Evolutionary conservation across 2,797 vertebrate genomes (phyloP).

Genomic region (Pseudochromis fuscus): DNA sequence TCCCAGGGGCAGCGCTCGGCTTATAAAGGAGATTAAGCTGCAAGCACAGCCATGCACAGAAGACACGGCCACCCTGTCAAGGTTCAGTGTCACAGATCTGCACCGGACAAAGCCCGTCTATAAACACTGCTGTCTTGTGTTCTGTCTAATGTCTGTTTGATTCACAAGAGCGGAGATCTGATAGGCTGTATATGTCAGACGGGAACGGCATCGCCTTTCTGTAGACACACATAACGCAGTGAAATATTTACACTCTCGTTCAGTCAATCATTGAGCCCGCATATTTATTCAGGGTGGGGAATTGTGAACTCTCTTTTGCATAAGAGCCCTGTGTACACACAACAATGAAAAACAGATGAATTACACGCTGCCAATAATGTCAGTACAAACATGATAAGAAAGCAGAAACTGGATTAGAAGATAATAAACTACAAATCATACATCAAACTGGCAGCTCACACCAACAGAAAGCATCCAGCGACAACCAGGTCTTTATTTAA

Average conservation of each 20-base stretch:
- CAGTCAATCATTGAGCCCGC: background rate
- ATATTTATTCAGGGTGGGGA: slow-evolving; percentile 29
- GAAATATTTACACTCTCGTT: slow-evolving; percentile 24
- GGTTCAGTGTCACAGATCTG: slow-evolving; percentile 65
- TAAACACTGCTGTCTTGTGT: slow-evolving; percentile 53
- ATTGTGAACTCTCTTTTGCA: slow-evolving; percentile 20
- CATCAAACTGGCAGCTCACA: background rate
- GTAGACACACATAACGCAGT: background rate
- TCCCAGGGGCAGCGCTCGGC: slow-evolving; percentile 53
- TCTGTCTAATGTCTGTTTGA: slow-evolving; percentile 34
- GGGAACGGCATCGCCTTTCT: slow-evolving; percentile 53
- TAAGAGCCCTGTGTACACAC: background rate
- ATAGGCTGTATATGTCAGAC: slow-evolving; percentile 41
- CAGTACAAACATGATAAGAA: slow-evolving; percentile 11
- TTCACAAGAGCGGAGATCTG: slow-evolving; percentile 34
- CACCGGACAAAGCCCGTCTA: slow-evolving; percentile 60
- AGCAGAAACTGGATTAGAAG: background rate
- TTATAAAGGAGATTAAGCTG: slow-evolving; percentile 60
- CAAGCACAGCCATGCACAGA: slow-evolving; percentile 51
- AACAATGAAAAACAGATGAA: slow-evolving; percentile 7
- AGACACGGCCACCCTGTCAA: slow-evolving; percentile 45
- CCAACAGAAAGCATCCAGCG: background rate
- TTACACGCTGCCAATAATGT: background rate
- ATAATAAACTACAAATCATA: background rate
- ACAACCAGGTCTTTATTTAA: background rate